phyloP scores from a whole-genome alignment of 2,797 vertebrate species.

The Coracias cyanogaster region DNA sequence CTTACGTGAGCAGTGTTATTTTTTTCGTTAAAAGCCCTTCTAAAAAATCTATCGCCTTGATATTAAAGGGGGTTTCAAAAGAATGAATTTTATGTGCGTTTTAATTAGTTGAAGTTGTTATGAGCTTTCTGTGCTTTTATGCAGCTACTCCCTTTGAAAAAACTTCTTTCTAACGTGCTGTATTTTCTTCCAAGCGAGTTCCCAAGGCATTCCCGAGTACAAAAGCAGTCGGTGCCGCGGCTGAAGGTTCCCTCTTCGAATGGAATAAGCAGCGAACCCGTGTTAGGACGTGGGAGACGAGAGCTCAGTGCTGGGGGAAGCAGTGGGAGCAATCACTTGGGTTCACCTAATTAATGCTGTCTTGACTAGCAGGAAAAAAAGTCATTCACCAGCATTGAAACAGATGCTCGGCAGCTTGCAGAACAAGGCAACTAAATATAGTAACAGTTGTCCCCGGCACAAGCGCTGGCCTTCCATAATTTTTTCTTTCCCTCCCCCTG shows the following conservation, averaged over 20 bases:
- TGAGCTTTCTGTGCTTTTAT: neutral
- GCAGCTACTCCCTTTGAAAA: neutral
- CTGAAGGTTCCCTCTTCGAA: neutral
- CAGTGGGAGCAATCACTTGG: neutral
- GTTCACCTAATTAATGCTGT: conserved; percentile 30
- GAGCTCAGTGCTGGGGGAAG: neutral
- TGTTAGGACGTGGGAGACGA: neutral
- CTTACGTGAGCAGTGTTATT: neutral
- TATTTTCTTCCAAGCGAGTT: neutral
- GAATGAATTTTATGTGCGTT: neutral
- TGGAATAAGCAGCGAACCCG: neutral
- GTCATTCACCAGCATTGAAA: conserved; percentile 31
- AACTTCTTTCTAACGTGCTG: neutral
- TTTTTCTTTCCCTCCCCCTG: neutral
- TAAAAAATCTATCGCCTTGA: neutral
- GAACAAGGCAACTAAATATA: conserved; percentile 58
- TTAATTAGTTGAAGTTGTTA: neutral
- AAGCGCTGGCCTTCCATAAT: conserved; percentile 33
- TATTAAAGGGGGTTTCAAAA: neutral
- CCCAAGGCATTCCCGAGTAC: neutral
- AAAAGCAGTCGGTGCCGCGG: neutral
- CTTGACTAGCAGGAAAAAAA: neutral
- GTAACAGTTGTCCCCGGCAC: conserved; percentile 51
- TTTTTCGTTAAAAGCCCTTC: neutral
- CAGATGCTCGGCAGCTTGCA: conserved; percentile 49